Base-by-base conservation (phyloP, 1,140 invertebrate species). In the Bombus consobrinus region DNA sequence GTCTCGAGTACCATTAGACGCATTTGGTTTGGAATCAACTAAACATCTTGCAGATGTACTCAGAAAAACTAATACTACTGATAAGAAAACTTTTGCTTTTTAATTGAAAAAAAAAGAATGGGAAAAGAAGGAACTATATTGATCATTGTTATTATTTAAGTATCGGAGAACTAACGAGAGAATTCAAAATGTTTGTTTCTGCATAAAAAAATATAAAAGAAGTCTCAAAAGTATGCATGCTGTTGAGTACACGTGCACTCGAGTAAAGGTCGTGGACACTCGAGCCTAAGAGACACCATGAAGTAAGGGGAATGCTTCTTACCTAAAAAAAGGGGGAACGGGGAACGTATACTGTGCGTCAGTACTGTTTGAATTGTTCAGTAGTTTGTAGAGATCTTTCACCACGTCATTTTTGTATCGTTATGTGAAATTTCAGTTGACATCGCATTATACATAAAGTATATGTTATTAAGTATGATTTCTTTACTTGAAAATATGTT, bases 1-100 rank as follows among this genome's bases (percentile, higher is more conserved):
- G 96, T 94, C 95, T 88, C 92, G 96, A 59, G 62, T 90, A 89
- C 95, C 96, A 34, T 95, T 97, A 62, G 96, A 97, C 87, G 87
- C 88, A 34, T 97, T 96, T 93, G 97, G 97, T 37, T 90, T 96
- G 32, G 92, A 95, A 74, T 94, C 95, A 13, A 94, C 89, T 57
- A 93, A 94, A 92, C 92, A 95, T 88, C 89, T 96, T n/a, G 87
- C 93, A 81, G 87, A 95, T 62, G 93, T 96, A 80, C 89, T 96
- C 0, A 92, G 86, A 69, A 90, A 91, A 86, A 95, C 95, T 0
- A 91, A 92, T 32, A 95, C 94, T 13, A 92, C 91, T 15, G 86
- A 93, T 83, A 80, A 93, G 72, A 86, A 89, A 39, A 84, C 12
- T 41, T 95, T 89, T 90, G 92, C 88, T 6, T 95, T 95, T 89